Base-by-base conservation (phyloP, 2,888 invertebrate genomes). In the Polymixis lichenea region DNA sequence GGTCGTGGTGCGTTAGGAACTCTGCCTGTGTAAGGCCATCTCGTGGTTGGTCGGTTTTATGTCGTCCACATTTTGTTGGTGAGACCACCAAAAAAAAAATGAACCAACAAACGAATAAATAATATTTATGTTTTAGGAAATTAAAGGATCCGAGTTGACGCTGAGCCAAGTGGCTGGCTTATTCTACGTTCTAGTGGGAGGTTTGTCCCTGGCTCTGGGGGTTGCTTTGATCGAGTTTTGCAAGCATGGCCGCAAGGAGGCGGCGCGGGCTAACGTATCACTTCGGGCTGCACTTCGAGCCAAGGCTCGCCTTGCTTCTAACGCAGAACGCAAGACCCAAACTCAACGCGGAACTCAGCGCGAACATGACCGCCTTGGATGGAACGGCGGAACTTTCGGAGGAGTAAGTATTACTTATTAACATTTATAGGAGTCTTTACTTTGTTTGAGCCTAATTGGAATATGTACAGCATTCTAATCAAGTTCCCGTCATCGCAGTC, bases 151-250 rank as follows among this genome's bases (percentile, higher is more conserved):
- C 90, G 99, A 99, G 91, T 97, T 99, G 89, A 98, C 99, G 53
- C 96, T 99, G 80, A 98, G 98, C 92, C 99, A 99, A 96, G 99
- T 99, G 61, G 99, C 99, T 46, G 99, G 99, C 66, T 98, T 99
- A 90, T 99, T 99, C 97, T 99, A 99, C 97, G 99, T 99, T 91
- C 97, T 99, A 84, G 98, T 99, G 90, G 98, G 98, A 46, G 99
- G 99, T 65, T 97, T 99, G 75, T 97, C 98, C 53, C 95, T 99
- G 69, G 99, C 99, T 25, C 97, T 99, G 92, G 97, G 98, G 9
- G 98, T 99, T 72, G 99, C 99, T 25, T 97, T 99, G 75, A 95
- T 99, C 64, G 99, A 99, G 96, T 99, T 99, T 94, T 98, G 99
- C 93, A 99, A 98, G 94, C 98, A 99, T 94, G 98, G 98, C 28